Conservation (phyloP, 2,888 invertebrate species). For the Craniophora ligustri region DNA sequence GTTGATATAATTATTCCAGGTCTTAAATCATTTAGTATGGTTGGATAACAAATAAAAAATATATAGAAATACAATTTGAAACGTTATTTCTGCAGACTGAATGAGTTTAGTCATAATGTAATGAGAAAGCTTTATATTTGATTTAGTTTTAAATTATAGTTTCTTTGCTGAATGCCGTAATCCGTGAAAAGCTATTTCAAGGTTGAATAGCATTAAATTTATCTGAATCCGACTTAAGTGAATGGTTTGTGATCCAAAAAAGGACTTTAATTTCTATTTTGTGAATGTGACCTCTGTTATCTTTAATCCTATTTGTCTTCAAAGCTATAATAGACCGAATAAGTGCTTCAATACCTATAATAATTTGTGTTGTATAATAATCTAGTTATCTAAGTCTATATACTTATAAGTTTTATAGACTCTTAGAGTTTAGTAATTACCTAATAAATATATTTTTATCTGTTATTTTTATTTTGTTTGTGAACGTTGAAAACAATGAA, state of each 20-base stretch:
- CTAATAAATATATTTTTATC: constrained; percentile 22
- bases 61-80: no score
- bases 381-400: constrained; percentile 4
- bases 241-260: not conserved
- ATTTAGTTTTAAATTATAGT: no score
- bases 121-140: no score
- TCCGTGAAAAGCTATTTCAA: not conserved
- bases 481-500: constrained; percentile 18
- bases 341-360: constrained; percentile 10
- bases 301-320: constrained; percentile 20
- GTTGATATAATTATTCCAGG: no score
- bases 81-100: no score
- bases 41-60: no score
- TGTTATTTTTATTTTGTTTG: not conserved
- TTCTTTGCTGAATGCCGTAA: no score
- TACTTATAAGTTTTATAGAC: constrained; percentile 22
- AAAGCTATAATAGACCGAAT: constrained; percentile 15
- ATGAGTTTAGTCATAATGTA: no score
- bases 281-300: not conserved
- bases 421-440: constrained; percentile 10
- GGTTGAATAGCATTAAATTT: not conserved
- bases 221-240: not conserved
- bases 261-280: no score
- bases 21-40: no score
- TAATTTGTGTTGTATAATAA: constrained; percentile 20